Percentiles rank a stretch among this genome's conserved stretches.
Evolutionary conservation across 2,888 invertebrate species (phyloP).

Genomic region (Hypomecis atomaria): DNA sequence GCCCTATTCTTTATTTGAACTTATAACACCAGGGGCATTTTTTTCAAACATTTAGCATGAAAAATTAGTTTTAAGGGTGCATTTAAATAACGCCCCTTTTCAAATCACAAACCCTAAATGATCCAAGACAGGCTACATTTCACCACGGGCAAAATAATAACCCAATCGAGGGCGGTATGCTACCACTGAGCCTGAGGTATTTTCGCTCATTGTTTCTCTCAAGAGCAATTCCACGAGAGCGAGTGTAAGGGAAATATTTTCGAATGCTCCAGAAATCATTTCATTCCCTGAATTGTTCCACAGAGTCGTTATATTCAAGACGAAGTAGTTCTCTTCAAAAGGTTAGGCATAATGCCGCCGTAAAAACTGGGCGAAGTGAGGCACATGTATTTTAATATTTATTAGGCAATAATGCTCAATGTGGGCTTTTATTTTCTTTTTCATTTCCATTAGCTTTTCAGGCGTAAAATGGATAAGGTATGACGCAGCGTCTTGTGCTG

Average conservation of each 20-base stretch:
- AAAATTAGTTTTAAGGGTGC: background rate
- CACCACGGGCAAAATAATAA: background rate
- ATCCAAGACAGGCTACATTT: background rate
- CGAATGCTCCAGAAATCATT: background rate
- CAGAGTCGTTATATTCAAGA: slow-evolving; percentile 12
- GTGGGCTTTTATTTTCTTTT: slow-evolving; percentile 24
- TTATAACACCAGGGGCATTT: too few relatives aligned
- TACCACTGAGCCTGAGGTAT: background rate
- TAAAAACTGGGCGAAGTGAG: slow-evolving; percentile 33
- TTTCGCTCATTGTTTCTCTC: too few relatives aligned
- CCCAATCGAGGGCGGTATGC: background rate
- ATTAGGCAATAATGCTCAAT: slow-evolving; percentile 31
- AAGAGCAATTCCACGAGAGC: too few relatives aligned
- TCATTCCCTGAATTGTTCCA: slow-evolving; percentile 6
- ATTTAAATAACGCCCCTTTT: background rate
- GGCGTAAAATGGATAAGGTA: slow-evolving; percentile 21
- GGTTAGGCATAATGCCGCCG: slow-evolving; percentile 25
- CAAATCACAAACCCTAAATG: slow-evolving; percentile 22
- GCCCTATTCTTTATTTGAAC: too few relatives aligned
- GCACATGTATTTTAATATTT: slow-evolving; percentile 38
- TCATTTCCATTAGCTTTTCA: slow-evolving; percentile 15
- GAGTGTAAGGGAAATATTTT: too few relatives aligned
- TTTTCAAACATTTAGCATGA: background rate
- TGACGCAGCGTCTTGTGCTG: slow-evolving; percentile 13
- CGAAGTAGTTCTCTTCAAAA: slow-evolving; percentile 28